Percentiles rank a stretch among this genome's conserved stretches.
Evolutionary conservation across 2,113 vertebrate genomes (phyloP).

Genomic region (Forbesichthys papilliferus): DNA sequence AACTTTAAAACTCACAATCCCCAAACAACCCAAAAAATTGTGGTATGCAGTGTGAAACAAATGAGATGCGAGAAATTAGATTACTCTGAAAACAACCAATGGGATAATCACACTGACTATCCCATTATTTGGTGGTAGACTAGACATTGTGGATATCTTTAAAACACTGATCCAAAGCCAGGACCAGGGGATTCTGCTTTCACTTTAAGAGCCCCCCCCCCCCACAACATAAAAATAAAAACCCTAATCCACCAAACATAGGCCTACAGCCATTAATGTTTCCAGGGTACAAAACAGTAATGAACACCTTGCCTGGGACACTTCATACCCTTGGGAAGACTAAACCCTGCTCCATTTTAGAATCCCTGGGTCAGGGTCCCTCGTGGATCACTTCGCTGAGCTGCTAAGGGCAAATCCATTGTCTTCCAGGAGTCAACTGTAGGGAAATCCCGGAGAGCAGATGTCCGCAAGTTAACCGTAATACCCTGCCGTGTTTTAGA

Average conservation of each 20-base stretch:
- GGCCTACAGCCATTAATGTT: background rate
- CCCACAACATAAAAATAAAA: too few relatives aligned
- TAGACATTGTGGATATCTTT: background rate
- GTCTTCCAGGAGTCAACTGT: constrained; percentile 17
- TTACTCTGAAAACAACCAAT: background rate
- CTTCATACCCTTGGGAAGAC: background rate
- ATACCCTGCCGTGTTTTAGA: background rate
- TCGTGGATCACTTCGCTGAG: background rate
- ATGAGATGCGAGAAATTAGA: background rate
- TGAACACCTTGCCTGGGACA: constrained; percentile 8
- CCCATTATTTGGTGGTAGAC: background rate
- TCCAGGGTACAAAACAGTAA: background rate
- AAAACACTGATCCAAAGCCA: background rate
- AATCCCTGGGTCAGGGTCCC: background rate
- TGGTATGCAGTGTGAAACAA: background rate
- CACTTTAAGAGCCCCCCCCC: too few relatives aligned
- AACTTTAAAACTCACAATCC: background rate
- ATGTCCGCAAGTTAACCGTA: constrained; percentile 20
- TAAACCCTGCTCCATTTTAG: constrained; percentile 14
- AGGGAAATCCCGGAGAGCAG: background rate
- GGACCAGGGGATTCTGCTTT: background rate
- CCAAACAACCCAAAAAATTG: background rate
- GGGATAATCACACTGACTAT: background rate
- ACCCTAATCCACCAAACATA: too few relatives aligned
- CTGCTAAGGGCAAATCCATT: background rate